A percentile compares a stretch with the other conserved stretches of the same genome.
Conservation (phyloP, 2,113 vertebrate genomes). For the Cyphomyrus plagiostoma region DNA sequence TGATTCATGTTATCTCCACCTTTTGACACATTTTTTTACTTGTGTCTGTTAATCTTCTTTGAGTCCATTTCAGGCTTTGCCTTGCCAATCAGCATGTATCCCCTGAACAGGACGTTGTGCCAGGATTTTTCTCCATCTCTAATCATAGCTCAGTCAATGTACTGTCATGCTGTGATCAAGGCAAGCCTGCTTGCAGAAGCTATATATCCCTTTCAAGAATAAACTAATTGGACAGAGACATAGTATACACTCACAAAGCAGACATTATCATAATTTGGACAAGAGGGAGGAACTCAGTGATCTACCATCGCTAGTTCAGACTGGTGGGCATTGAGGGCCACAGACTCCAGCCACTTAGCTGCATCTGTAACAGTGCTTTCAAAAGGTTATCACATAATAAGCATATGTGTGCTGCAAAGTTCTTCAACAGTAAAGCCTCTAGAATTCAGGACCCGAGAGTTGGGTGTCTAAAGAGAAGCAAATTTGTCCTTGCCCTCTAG, state of each 20-base stretch:
- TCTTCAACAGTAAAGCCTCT: background rate
- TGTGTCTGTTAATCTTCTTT: background rate
- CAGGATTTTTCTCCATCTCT: background rate
- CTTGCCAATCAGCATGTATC: background rate
- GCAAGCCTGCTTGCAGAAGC: background rate
- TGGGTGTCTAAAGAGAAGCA: background rate
- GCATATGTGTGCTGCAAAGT: background rate
- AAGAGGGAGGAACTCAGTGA: background rate
- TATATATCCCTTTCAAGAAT: background rate
- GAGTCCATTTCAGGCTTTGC: background rate
- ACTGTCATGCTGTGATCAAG: background rate
- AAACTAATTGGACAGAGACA: background rate
- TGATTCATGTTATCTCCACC: constrained; percentile 7
- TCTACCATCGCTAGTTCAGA: background rate
- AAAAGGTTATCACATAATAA: background rate
- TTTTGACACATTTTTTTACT: background rate
- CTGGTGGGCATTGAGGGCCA: background rate
- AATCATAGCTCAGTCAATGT: background rate
- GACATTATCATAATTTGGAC: background rate
- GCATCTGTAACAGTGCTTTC: background rate
- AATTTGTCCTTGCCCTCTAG: background rate
- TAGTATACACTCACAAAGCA: background rate
- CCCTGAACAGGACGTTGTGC: background rate
- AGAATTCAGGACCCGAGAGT: background rate
- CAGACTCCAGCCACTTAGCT: background rate